A percentile compares a stretch with the other conserved stretches of the same genome.
Evolutionary conservation across 1,140 invertebrate genomes (phyloP).

Genomic region (Cotesia chilonis): DNA sequence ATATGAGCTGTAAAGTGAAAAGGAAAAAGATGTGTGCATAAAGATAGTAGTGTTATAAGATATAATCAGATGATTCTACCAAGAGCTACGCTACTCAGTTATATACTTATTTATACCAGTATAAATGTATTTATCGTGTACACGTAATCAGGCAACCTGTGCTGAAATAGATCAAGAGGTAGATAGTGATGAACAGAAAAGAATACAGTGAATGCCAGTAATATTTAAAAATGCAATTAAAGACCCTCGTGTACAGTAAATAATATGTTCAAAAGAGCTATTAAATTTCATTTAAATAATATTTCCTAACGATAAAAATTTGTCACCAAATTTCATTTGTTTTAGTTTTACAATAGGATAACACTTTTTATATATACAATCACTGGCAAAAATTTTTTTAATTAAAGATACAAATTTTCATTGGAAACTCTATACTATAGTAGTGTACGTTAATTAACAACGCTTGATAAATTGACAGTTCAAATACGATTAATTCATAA

Average conservation of each 20-base stretch:
- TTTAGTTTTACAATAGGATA: no score
- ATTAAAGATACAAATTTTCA: neutral
- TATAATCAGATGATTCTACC: conserved; percentile 7
- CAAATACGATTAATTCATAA: no score
- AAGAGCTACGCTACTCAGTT: conserved; percentile 29
- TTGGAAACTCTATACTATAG: no score
- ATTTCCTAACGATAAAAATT: no score
- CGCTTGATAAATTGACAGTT: no score
- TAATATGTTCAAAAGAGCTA: neutral
- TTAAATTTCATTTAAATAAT: no score
- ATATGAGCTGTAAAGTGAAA: conserved; percentile 34
- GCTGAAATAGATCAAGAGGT: conserved; percentile 26
- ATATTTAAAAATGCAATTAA: conserved; percentile 36
- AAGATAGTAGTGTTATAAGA: conserved; percentile 22
- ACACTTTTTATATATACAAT: neutral
- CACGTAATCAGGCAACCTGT: conserved; percentile 32
- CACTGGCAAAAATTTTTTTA: neutral
- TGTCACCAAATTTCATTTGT: no score
- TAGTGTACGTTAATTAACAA: no score
- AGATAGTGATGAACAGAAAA: conserved; percentile 6
- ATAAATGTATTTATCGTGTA: conserved; percentile 30
- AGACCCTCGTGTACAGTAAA: neutral
- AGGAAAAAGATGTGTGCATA: conserved; percentile 30
- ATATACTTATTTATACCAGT: conserved; percentile 31
- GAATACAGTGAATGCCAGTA: conserved; percentile 21